phyloP scores from a whole-genome alignment of 2,888 invertebrate genomes.

The Sminthurinus aureus region DNA sequence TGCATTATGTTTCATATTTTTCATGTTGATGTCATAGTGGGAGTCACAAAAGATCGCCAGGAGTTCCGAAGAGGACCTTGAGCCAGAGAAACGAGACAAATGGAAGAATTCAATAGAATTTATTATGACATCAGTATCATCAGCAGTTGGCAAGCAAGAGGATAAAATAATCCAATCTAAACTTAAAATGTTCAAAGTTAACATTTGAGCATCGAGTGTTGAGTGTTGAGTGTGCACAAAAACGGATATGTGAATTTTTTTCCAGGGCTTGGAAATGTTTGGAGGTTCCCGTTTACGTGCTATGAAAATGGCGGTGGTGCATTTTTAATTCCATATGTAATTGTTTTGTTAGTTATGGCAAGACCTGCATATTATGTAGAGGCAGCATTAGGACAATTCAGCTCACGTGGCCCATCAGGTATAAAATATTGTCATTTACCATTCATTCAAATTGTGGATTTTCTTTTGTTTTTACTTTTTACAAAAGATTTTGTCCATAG shows the following conservation, averaged over 20 bases:
- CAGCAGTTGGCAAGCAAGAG: too few relatives aligned
- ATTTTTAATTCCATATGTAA: constrained; percentile 17
- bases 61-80: background rate
- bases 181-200: too few relatives aligned
- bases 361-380: constrained; percentile 14
- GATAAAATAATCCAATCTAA: too few relatives aligned
- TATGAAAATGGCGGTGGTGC: constrained; percentile 32
- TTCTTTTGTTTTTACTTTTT: background rate
- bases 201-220: too few relatives aligned
- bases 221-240: too few relatives aligned
- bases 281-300: constrained; percentile 33
- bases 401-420: background rate
- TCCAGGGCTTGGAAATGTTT: constrained; percentile 36
- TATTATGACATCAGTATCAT: constrained; percentile 34
- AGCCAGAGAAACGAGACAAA: background rate
- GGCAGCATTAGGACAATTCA: constrained; percentile 25
- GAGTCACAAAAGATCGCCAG: background rate
- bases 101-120: constrained; percentile 26
- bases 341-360: constrained; percentile 1
- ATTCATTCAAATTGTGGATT: too few relatives aligned
- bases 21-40: background rate
- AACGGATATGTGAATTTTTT: too few relatives aligned
- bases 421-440: too few relatives aligned
- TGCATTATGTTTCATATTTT: background rate
- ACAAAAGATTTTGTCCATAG: background rate